Evolutionary conservation across 2,888 invertebrate genomes (phyloP).

Genomic region (Drosophila putrida): DNA sequence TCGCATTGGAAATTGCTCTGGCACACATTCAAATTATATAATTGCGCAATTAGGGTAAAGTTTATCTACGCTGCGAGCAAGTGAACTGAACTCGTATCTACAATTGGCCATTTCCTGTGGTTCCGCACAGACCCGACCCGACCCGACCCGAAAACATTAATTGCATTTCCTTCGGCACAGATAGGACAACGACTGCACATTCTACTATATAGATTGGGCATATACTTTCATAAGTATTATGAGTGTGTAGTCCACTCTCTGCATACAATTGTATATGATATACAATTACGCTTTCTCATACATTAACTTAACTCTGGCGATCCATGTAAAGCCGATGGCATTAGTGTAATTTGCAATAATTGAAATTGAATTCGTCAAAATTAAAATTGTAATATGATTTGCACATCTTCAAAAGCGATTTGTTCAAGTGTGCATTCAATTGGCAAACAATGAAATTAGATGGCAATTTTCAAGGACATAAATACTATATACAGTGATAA

Average conservation of each 20-base stretch:
- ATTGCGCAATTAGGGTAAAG: conserved; percentile 62
- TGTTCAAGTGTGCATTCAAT: conserved; percentile 5
- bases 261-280: too few species aligned
- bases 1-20: conserved; percentile 14
- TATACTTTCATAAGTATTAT: background rate
- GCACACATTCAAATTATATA: conserved; percentile 55
- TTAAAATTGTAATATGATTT: background rate
- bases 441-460: conserved; percentile 10
- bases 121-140: conserved; percentile 22
- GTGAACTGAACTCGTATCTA: conserved; percentile 24
- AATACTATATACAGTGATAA: background rate
- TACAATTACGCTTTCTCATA: background rate
- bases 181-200: conserved; percentile 20
- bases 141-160: conserved; percentile 40
- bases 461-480: conserved; percentile 6
- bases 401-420: conserved; percentile 2
- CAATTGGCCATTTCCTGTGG: conserved; percentile 37
- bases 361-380: background rate
- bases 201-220: conserved; percentile 7
- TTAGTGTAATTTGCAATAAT: background rate
- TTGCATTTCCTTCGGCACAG: conserved; percentile 42
- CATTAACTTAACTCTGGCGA: background rate
- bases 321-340: background rate
- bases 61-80: conserved; percentile 34
- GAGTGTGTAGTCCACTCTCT: too few species aligned